A percentile compares a stretch with the other conserved stretches of the same genome.
phyloP scores from a whole-genome alignment of 53 echinoderm and acorn worm genomes.

The Pentamera pediparva region DNA sequence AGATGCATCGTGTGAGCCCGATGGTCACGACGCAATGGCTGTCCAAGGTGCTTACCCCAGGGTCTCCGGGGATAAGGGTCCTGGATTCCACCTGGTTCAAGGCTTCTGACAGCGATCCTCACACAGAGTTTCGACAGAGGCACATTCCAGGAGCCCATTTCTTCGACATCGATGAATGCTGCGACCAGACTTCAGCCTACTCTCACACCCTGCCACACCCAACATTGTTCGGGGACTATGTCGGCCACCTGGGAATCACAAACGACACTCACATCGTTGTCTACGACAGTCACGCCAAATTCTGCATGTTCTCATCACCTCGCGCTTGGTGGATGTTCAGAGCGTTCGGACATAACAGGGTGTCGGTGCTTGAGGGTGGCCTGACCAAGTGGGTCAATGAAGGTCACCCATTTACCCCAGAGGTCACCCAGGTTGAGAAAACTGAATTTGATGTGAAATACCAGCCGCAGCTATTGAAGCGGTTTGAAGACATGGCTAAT shows the following conservation, averaged over 20 bases:
- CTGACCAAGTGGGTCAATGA: conserved; percentile 65
- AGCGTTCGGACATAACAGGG: conserved; percentile 65
- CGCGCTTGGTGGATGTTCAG: conserved; percentile 92
- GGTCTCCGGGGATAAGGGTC: conserved; percentile 45
- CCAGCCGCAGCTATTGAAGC: conserved; percentile 50
- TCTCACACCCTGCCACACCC: conserved; percentile 68
- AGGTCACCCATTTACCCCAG: conserved; percentile 44
- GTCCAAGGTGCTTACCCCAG: conserved; percentile 54
- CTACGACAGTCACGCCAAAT: conserved; percentile 68
- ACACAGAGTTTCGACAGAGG: conserved; percentile 47
- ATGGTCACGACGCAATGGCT: conserved; percentile 67
- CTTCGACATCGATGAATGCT: conserved; percentile 57
- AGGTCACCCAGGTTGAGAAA: conserved; percentile 44
- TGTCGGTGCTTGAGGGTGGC: conserved; percentile 82
- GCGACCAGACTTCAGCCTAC: conserved; percentile 28
- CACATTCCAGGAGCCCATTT: conserved; percentile 76
- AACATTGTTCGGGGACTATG: conserved; percentile 59
- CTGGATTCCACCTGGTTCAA: conserved; percentile 69
- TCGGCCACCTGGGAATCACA: conserved; percentile 66
- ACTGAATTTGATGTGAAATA: conserved; percentile 53
- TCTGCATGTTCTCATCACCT: conserved; percentile 71
- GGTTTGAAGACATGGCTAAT: conserved; percentile 60
- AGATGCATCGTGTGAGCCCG: conserved; percentile 60
- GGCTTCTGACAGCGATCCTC: conserved; percentile 36
- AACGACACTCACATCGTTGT: conserved; percentile 87